Percentiles rank a stretch among this genome's conserved stretches.
phyloP scores from a whole-genome alignment of 2,888 invertebrate species.

The Helleia helle region DNA sequence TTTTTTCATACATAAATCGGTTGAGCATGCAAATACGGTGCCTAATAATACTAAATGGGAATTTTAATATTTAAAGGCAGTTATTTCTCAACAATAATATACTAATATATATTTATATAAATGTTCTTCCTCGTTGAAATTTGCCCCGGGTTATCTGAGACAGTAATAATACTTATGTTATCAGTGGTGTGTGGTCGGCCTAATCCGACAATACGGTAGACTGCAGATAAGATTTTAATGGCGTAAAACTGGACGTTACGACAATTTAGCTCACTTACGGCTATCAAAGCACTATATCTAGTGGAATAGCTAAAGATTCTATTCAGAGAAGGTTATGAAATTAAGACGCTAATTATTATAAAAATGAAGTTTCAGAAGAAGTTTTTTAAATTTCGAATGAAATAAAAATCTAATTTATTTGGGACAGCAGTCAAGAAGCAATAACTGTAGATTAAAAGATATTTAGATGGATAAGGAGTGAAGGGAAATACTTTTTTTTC shows the following conservation, averaged over 20 bases:
- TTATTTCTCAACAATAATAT: too few species aligned
- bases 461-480: too few species aligned
- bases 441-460: too few species aligned
- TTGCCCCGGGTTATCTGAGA: background rate
- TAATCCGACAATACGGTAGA: conserved; percentile 33
- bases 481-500: too few species aligned
- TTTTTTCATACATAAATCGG: too few species aligned
- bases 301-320: background rate
- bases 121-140: background rate
- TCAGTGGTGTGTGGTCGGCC: conserved; percentile 39
- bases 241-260: conserved; percentile 20
- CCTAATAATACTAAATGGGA: too few species aligned
- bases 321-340: conserved; percentile 1
- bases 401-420: too few species aligned
- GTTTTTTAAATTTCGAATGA: too few species aligned
- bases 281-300: conserved; percentile 9
- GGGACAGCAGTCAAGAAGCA: too few species aligned
- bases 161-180: conserved; percentile 25
- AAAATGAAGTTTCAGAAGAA: background rate
- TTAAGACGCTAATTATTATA: background rate
- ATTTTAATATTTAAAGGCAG: too few species aligned
- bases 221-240: conserved; percentile 23
- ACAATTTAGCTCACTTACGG: conserved; percentile 18
- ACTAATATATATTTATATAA: too few species aligned
- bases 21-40: too few species aligned